Evolutionary conservation across 1,140 invertebrate genomes (phyloP), one percentile per base, ranked within the genome.

Genomic region (Parapsyche elsis): DNA sequence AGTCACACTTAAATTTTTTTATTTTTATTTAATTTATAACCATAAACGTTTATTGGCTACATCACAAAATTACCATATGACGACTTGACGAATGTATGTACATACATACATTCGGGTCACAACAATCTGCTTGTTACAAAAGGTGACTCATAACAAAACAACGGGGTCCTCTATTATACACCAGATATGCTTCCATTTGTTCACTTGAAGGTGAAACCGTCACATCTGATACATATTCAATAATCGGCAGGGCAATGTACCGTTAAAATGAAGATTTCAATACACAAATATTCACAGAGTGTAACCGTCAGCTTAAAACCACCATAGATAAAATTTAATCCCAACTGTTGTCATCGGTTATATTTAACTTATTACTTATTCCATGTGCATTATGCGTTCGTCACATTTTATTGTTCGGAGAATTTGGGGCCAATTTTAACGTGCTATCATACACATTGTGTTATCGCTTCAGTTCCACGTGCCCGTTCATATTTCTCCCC

Each of bases 91-190:
- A 38, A 38, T 38, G 7, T 38, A 38, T n/a, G n/a, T n/a, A n/a
- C n/a, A n/a, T 12, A 67, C 26, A 67, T 24, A 9, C 64, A 67
- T 67, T 23, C 24, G 12, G 64, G 64, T 67, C 23, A 26, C 23
- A 19, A 26, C 26, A 23, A 67, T 67, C 21, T 26, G 21, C 21
- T 19, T 23, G 64, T 67, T 23, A 67, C 24, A 67, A 67, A 67
- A 67, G 64, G 64, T 67, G 64, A 67, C 64, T 67, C 23, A 26
- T 12, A 67, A 67, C 64, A 67, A 67, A 67, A 30, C 21, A 23
- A 9, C 64, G 26, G 64, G 64, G n/a, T n/a, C n/a, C n/a, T 67
- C 64, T 9, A 26, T 14, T 67, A 26, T 23, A 30, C 24, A 67
- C 9, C 64, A 38, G 30, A 7, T 38, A n/a, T n/a, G n/a, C n/a